Conservation (phyloP, 2,113 vertebrate genomes). For the Thunnus maccoyii region DNA sequence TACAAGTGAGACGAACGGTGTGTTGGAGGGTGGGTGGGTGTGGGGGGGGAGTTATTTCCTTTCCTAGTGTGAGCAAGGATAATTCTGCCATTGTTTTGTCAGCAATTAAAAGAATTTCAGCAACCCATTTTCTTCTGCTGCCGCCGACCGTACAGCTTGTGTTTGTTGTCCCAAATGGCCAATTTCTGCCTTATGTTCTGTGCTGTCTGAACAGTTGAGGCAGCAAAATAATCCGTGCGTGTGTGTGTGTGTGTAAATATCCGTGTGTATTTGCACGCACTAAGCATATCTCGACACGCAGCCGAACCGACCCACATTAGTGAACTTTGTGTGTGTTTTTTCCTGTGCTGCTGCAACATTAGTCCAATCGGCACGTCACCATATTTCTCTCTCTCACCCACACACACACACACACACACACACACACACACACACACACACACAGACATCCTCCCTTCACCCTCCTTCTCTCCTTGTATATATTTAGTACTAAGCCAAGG, state of each 20-base stretch:
- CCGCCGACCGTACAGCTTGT: slow-evolving; percentile 64
- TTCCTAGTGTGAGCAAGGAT: slow-evolving; percentile 46
- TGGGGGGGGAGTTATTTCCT: slow-evolving; percentile 20
- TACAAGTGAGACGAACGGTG: slow-evolving; percentile 20
- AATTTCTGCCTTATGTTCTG: slow-evolving; percentile 78
- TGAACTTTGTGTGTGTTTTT: slow-evolving; percentile 9
- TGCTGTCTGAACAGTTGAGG: slow-evolving; percentile 69
- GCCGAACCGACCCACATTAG: neutral
- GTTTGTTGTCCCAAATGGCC: slow-evolving; percentile 74
- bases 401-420: neutral
- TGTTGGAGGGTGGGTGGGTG: slow-evolving; percentile 6
- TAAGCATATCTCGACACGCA: slow-evolving; percentile 33
- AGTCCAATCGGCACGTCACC: slow-evolving; percentile 35
- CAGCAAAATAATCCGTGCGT: slow-evolving; percentile 67
- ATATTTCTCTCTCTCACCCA: neutral
- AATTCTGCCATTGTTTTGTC: slow-evolving; percentile 73
- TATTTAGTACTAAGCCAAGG: slow-evolving; percentile 67
- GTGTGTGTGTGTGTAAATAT: slow-evolving; percentile 20
- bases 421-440: slow-evolving; percentile 23
- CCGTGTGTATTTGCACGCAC: slow-evolving; percentile 9
- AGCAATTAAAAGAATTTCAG: slow-evolving; percentile 77
- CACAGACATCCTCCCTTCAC: slow-evolving; percentile 40
- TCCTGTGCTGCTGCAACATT: slow-evolving; percentile 44
- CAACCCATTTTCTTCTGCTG: slow-evolving; percentile 65
- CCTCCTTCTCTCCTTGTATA: slow-evolving; percentile 38